Conservation (phyloP, 1,140 invertebrate genomes). For the Fopius arisanus region DNA sequence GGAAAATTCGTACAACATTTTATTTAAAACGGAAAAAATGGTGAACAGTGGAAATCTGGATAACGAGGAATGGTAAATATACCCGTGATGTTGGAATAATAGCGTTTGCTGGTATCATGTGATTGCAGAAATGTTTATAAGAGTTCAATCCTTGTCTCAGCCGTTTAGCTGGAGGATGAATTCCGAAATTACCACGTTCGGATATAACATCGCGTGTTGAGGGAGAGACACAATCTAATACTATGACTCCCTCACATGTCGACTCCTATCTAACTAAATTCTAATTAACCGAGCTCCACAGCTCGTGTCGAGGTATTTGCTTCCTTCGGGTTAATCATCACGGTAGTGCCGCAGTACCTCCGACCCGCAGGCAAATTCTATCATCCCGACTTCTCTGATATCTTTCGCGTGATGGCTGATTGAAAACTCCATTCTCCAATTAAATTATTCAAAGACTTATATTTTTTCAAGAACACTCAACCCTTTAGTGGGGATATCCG, state of each 20-base stretch:
- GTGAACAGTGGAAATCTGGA: too few species aligned
- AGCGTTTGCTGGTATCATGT: too few species aligned
- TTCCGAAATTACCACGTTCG: constrained; percentile 51
- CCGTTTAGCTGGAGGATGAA: constrained; percentile 36
- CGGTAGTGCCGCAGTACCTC: constrained; percentile 16
- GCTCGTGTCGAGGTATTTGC: constrained; percentile 20
- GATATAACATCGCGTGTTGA: constrained; percentile 49
- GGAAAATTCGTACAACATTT: too few species aligned
- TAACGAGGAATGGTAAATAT: too few species aligned
- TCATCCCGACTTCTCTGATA: neutral
- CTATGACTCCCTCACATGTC: neutral
- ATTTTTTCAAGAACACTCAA: too few species aligned
- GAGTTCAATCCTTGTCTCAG: too few species aligned
- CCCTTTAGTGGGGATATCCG: too few species aligned
- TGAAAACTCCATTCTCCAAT: too few species aligned
- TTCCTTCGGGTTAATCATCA: constrained; percentile 18
- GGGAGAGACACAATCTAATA: constrained; percentile 28
- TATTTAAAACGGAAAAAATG: too few species aligned
- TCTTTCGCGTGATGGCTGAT: neutral
- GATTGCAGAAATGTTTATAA: too few species aligned
- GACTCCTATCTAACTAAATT: constrained; percentile 44
- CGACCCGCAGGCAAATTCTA: constrained; percentile 19
- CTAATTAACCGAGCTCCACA: constrained; percentile 48
- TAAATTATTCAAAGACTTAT: too few species aligned
- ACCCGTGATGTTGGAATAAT: too few species aligned